Evolutionary conservation across 53 echinoderm and acorn worm species (phyloP), one percentile per base, ranked within the genome.

Genomic region (Luidia sarsii): DNA sequence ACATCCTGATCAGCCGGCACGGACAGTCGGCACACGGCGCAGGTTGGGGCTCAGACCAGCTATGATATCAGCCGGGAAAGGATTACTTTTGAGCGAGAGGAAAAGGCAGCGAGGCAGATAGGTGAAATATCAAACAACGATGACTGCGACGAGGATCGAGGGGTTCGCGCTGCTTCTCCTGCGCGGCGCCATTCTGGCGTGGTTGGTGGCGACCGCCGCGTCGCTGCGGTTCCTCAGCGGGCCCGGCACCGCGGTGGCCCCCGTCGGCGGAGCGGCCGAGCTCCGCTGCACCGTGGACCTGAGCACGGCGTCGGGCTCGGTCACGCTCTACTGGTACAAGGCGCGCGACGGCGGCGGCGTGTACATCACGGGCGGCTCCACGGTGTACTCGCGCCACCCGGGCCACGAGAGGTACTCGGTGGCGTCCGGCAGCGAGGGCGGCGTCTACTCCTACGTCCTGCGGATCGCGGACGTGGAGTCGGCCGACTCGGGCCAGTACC

Each of bases 271-370:
- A 1, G 57, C 59, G 0, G 57, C 74, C 21, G 1, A 19, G 55
- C 45, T 74, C 3, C 32, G 51, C 29, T 74, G 74, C 41, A 24
- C 34, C 38, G 57, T 39, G 32, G 71, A 71, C 52, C 71, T 71
- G n/a, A 49, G 4, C 28, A 74, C 29, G 16, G 53, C 4, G 21
- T 39, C 3, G 2, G 74, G 57, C 6, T 1, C 56, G 2, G 37
- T 57, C 0, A 74, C 74, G 7, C 13, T 74, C 14, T 74, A 74
- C 39, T 74, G 74, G 74, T 74, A 74, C 57, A 74, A 74, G 31
- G 74, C 7, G 0, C 33, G 15, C 6, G 39, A 39, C 19, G 56
- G 46, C 39, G 74, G 74, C 18, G 59, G 59, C 2, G 6, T 24
- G 10, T 74, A 74, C 31, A 29, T 74, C 39, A 74, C 74, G 27